Conservation (phyloP, 2,797 vertebrate species). For the Melanotaenia parkinsoni region DNA sequence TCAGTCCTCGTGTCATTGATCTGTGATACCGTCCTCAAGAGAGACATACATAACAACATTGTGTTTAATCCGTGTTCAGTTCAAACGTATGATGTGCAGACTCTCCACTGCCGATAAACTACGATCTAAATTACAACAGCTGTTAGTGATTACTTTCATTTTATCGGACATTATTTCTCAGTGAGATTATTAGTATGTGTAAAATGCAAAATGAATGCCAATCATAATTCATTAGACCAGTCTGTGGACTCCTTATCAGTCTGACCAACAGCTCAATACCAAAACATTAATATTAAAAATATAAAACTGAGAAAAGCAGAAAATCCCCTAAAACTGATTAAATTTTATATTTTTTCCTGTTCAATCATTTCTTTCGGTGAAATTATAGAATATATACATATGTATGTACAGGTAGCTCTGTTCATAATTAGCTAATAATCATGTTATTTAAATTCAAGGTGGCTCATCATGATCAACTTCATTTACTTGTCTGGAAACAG, state of each 20-base stretch:
- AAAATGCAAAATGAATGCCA: background rate
- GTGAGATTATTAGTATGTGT: background rate
- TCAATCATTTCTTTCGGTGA: too few species aligned
- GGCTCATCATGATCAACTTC: background rate
- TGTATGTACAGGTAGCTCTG: too few species aligned
- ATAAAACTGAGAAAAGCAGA: background rate
- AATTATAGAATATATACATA: too few species aligned
- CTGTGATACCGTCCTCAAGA: too few species aligned
- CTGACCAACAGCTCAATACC: background rate
- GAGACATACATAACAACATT: background rate
- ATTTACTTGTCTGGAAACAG: background rate
- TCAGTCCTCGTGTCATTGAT: background rate
- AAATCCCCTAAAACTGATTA: background rate
- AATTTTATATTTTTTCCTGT: too few species aligned
- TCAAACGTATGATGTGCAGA: background rate
- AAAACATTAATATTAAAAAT: background rate
- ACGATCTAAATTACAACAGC: background rate
- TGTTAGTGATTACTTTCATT: conserved; percentile 2
- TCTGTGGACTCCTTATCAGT: background rate
- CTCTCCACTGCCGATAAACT: background rate
- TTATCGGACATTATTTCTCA: background rate
- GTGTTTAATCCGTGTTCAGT: background rate
- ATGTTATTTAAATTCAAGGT: background rate
- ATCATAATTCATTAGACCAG: background rate
- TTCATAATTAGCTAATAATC: too few species aligned